phyloP scores from a whole-genome alignment of 2,797 vertebrate genomes.

The Menidia menidia region DNA sequence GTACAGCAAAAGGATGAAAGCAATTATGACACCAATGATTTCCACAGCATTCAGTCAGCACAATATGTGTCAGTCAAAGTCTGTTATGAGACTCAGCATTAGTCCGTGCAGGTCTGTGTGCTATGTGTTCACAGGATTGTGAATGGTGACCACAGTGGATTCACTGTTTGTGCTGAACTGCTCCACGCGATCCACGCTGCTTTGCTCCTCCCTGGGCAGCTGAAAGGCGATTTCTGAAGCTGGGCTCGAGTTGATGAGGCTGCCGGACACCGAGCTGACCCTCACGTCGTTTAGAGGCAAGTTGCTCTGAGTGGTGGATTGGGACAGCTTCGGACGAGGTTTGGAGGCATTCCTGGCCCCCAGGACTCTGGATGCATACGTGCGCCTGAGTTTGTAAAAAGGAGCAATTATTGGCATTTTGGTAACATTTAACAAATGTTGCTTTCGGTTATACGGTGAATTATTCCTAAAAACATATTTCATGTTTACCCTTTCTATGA shows the following conservation, averaged over 20 bases:
- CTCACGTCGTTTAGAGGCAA: slow-evolving; percentile 58
- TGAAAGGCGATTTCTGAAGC: slow-evolving; percentile 54
- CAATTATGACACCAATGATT: slow-evolving; percentile 14
- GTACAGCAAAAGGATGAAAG: slow-evolving; percentile 11
- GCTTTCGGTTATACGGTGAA: too few species aligned
- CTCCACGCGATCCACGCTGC: slow-evolving; percentile 56
- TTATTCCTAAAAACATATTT: too few species aligned
- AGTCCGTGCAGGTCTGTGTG: slow-evolving; percentile 15
- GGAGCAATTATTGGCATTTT: background rate
- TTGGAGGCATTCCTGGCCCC: slow-evolving; percentile 65
- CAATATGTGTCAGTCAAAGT: slow-evolving; percentile 37
- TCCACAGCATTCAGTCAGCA: slow-evolving; percentile 60
- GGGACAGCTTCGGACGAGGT: slow-evolving; percentile 68
- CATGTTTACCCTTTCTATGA: background rate
- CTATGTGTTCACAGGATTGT: slow-evolving; percentile 78
- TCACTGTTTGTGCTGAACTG: slow-evolving; percentile 70
- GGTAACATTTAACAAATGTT: too few species aligned
- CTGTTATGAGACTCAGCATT: slow-evolving; percentile 10
- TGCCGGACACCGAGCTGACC: slow-evolving; percentile 57
- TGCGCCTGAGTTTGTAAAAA: slow-evolving; percentile 62
- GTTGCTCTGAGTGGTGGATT: slow-evolving; percentile 65
- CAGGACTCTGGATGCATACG: slow-evolving; percentile 79
- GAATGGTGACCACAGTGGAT: slow-evolving; percentile 77
- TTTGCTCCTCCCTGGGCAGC: slow-evolving; percentile 65
- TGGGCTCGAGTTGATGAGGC: slow-evolving; percentile 31